Evolutionary conservation across 2,797 vertebrate species (phyloP), one percentile per base, ranked within the genome.

Genomic region (Hapalemur alaotrensis): DNA sequence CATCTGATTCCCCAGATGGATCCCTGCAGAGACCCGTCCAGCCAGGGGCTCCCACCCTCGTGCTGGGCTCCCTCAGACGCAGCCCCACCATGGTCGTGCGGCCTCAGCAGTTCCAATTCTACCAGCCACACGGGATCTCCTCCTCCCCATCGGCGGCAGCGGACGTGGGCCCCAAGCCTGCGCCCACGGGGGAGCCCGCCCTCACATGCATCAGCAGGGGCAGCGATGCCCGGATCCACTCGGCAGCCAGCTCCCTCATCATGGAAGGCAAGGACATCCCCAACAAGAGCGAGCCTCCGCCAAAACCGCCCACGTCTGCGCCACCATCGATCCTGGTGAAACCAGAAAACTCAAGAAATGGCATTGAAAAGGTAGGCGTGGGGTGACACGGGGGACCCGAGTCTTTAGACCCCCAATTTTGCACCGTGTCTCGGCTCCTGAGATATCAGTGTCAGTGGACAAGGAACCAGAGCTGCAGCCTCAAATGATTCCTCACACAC

Each of bases 241-340:
- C 99, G 2, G 98, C 99, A 97, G 99, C 98, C 97, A 98, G 98
- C 72, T 98, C 98, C 0, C 78, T 99, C 95, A 98, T 97, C 81
- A 95, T 99, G 97, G 99, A 99, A 95, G 82, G 97, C 96, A 99
- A 97, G 96, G 99, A 99, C 1, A 8, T 91, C 0, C 96, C 96
- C 25, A n/a, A 86, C 48, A 99, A 97, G 90, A 99, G 98, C 4
- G 99, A 99, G 67, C 94, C 98, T 0, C 97, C 91, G 59, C 97
- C 98, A 7, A 99, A 98, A 96, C 99, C 98, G 0, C 98, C 98
- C 0, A 85, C 98, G 0, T 98, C 98, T 1, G 98, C 99, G 30
- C 99, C 99, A 0, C 99, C 99, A 0, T 99, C 99, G 17, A 99
- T 99, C 98, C 98, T 99, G 75, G 99, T 99, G 96, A 99, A 99